Base-by-base conservation (phyloP, 2,888 invertebrate genomes). In the Tachina grossa region DNA sequence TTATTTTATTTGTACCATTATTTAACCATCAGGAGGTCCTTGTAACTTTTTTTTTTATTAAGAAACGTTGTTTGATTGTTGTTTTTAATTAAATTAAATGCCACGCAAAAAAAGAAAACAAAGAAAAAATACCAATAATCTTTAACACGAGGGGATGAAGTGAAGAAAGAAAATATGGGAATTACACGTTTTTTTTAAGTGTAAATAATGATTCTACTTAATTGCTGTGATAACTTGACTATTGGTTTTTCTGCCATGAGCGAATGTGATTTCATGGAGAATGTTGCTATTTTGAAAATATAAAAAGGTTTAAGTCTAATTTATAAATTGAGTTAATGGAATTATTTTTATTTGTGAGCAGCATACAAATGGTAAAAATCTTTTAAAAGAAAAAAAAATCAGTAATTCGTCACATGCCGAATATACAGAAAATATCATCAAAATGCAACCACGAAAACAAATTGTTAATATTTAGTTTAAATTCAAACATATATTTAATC, bases 161-260 rank as follows among this genome's bases (percentile, higher is more conserved):
- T 57, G 4, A 43, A 57, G 55, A 61, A 55, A 39, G 31, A 81
- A 43, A 75, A 75, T 78, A 75, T 41, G 59, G 49, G 76, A 79
- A 79, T 83, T 79, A 79, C 83, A 85, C 75, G 78, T 79, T 85
- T 82, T 85, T 82, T 66, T 85, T 85, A 85, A 85, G 83, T 85
- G 85, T 83, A 85, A 85, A 83, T 85, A 85, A 83, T 85, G 85
- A 83, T 85, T 85, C 82, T 72, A 79, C 83, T 85, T 85, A 85
- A 85, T 85, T 85, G 83, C 85, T 83, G 65, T 79, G 85, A 79
- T 83, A 83, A 79, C 75, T 55, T 63, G 49, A n/a, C 13, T 66
- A 49, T 10, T 16, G 45, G 19, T 63, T 16, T 10, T 22, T 14
- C 8, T 9, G 39, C 16, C 2, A 16, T 9, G 39, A 4, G 59